Conservation (phyloP, 2,797 vertebrate genomes). For the Huso huso region DNA sequence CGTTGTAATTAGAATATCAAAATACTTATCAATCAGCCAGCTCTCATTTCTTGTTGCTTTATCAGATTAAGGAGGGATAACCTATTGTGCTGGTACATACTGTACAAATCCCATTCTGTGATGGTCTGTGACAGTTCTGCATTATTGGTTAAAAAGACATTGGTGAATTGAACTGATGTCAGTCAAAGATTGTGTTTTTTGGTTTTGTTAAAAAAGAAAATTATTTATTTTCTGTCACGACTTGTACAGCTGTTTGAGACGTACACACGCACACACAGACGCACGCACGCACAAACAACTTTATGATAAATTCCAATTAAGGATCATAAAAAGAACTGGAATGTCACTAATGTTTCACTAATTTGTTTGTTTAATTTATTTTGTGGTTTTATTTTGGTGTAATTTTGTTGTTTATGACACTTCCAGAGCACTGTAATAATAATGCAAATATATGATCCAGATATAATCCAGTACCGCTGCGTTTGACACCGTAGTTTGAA, state of each 20-base stretch:
- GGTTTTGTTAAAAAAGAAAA: background rate
- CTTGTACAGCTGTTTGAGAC: background rate
- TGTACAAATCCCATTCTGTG: conserved; percentile 21
- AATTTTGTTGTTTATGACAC: background rate
- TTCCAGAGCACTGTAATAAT: background rate
- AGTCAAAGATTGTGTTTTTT: background rate
- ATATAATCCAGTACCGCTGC: too few relatives aligned
- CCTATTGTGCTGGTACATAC: conserved; percentile 21
- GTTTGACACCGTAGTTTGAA: too few relatives aligned
- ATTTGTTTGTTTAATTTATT: background rate
- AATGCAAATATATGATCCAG: too few relatives aligned
- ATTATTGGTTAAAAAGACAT: conserved; percentile 7
- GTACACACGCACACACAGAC: background rate
- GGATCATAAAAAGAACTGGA: too few relatives aligned
- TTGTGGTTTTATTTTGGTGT: background rate
- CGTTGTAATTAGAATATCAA: conserved; percentile 16
- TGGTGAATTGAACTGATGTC: background rate
- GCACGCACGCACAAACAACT: too few relatives aligned
- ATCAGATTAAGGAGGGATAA: conserved; percentile 19
- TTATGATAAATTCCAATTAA: too few relatives aligned
- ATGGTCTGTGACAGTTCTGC: conserved; percentile 3
- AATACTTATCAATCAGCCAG: conserved; percentile 20
- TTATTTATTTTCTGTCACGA: background rate
- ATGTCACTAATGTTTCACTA: background rate
- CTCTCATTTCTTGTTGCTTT: conserved; percentile 21